These are phyloP conservation scores for Chloroceryle amazona DNA, from an alignment of 2,797 vertebrate species.

Conservation along the genomic window DNA sequence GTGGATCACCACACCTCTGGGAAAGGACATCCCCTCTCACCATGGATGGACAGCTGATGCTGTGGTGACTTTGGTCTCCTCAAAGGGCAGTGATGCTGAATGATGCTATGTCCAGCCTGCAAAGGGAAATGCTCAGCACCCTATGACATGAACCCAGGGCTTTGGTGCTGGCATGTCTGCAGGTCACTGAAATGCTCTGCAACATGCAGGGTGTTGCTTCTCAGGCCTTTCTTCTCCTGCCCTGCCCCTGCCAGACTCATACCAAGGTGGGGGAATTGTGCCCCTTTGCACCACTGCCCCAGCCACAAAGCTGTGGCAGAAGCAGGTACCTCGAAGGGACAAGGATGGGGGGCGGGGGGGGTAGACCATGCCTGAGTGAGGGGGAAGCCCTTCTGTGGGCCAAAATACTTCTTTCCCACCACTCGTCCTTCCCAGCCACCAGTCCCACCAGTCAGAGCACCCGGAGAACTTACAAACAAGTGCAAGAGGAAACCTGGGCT, in stretches of 20 bases:
- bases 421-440: background rate
- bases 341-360: no score
- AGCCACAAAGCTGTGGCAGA: background rate
- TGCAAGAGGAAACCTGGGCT: background rate
- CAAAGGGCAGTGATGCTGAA: fast-evolving
- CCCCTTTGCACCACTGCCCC: background rate
- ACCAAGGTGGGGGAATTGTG: background rate
- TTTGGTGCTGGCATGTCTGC: background rate
- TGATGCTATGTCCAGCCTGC: background rate
- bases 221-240: background rate
- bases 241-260: background rate
- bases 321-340: background rate
- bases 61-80: background rate
- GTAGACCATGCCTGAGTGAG: background rate
- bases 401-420: background rate
- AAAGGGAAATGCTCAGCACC: background rate
- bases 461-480: background rate
- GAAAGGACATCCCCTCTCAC: background rate
- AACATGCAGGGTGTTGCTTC: background rate
- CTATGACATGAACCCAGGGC: background rate
- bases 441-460: background rate
- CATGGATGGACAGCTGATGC: background rate
- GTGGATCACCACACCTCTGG: background rate
- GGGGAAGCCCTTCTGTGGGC: background rate
- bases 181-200: background rate